Conservation (phyloP, 2,113 vertebrate genomes). For the Carollia perspicillata region DNA sequence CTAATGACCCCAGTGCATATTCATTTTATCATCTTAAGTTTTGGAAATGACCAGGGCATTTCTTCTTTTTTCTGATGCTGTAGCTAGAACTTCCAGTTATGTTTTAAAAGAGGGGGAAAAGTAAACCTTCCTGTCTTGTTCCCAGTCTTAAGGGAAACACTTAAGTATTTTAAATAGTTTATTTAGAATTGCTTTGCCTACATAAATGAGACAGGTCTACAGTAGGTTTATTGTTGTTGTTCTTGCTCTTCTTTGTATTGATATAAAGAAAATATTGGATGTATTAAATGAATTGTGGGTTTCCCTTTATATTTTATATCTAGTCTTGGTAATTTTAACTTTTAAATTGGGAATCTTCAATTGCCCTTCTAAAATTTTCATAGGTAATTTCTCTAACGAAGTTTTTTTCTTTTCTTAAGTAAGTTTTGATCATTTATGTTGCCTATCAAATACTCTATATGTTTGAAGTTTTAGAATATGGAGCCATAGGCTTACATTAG, state of each 20-base stretch:
- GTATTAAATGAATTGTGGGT: neutral
- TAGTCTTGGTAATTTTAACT: neutral
- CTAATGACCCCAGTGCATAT: neutral
- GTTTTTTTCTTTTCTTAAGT: neutral
- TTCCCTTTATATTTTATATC: neutral
- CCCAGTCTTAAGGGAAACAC: no score
- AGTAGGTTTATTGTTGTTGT: no score
- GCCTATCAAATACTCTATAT: neutral
- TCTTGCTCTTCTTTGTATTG: neutral
- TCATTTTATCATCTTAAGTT: neutral
- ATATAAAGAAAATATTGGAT: neutral
- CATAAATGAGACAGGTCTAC: neutral
- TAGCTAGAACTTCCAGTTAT: no score
- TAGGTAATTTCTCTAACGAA: neutral
- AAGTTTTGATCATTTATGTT: neutral
- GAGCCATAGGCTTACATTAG: neutral
- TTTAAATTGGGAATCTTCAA: neutral
- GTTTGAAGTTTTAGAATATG: neutral
- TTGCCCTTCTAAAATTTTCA: neutral
- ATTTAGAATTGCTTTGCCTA: neutral
- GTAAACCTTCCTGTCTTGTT: no score
- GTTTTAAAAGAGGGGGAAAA: no score
- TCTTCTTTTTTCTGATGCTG: no score
- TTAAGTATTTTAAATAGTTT: no score
- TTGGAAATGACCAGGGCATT: no score